phyloP scores from a whole-genome alignment of 2,797 vertebrate genomes.

The Nyctibius grandis region DNA sequence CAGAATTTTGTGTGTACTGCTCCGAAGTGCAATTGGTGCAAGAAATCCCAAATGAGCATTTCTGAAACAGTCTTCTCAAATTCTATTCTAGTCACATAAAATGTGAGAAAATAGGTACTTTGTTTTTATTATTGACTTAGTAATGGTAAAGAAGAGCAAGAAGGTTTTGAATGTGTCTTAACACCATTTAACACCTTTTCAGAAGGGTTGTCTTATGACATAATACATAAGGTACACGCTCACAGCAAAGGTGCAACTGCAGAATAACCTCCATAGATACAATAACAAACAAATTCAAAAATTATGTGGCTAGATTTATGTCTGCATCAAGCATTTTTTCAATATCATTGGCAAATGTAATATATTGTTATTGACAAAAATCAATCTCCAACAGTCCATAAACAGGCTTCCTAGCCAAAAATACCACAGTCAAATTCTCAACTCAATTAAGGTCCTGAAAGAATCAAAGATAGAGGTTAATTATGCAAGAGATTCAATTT shows the following conservation, averaged over 20 bases:
- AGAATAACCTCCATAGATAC: not conserved
- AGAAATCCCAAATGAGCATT: not conserved
- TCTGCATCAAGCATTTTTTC: not conserved
- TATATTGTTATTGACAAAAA: not conserved
- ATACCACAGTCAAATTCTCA: not conserved
- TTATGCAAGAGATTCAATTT: not conserved
- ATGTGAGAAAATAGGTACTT: not conserved
- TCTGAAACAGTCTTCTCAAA: not conserved
- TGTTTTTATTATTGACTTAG: not conserved
- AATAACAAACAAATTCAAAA: not conserved
- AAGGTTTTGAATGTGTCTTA: not conserved
- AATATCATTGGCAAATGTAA: not conserved
- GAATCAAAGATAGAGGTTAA: not conserved
- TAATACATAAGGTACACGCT: not conserved
- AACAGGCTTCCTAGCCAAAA: not conserved
- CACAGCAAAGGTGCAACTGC: not conserved
- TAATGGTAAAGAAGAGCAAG: not conserved
- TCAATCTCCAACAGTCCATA: not conserved
- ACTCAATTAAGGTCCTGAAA: not conserved
- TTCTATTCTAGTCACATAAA: not conserved
- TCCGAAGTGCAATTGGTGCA: not conserved
- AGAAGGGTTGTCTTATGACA: not conserved
- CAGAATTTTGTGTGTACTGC: not conserved
- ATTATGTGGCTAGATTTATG: not conserved
- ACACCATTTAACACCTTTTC: not conserved